Percentiles rank a stretch among this genome's conserved stretches.
phyloP scores from a whole-genome alignment of 2,113 vertebrate genomes.

The Syrmaticus mikado region DNA sequence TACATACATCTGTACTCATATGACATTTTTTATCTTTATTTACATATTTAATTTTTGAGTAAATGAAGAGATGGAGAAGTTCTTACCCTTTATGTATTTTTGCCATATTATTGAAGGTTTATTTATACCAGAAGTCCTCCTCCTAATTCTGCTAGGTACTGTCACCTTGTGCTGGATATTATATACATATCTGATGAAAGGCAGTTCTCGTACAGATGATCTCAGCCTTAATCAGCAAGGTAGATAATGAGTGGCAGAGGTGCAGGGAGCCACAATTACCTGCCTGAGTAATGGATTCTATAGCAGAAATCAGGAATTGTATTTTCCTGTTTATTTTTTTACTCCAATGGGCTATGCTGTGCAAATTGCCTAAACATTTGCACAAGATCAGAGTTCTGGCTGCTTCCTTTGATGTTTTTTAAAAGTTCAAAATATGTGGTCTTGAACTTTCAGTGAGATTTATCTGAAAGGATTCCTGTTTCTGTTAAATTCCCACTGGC shows the following conservation, averaged over 20 bases:
- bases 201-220: neutral
- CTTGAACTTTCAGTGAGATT: neutral
- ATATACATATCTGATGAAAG: neutral
- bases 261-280: neutral
- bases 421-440: neutral
- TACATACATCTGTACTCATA: neutral
- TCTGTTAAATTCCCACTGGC: neutral
- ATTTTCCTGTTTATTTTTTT: neutral
- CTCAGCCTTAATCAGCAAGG: neutral
- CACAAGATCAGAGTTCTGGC: rapidly evolving
- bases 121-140: neutral
- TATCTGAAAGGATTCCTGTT: neutral
- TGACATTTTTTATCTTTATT: neutral
- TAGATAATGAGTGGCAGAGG: neutral
- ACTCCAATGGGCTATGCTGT: neutral
- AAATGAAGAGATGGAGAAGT: neutral
- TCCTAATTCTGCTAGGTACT: neutral
- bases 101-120: neutral
- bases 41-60: neutral
- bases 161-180: neutral
- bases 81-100: neutral
- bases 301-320: neutral
- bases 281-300: neutral
- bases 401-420: rapidly evolving
- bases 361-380: neutral